Evolutionary conservation across 2,888 invertebrate species (phyloP).

Genomic region (Diogma glabrata): DNA sequence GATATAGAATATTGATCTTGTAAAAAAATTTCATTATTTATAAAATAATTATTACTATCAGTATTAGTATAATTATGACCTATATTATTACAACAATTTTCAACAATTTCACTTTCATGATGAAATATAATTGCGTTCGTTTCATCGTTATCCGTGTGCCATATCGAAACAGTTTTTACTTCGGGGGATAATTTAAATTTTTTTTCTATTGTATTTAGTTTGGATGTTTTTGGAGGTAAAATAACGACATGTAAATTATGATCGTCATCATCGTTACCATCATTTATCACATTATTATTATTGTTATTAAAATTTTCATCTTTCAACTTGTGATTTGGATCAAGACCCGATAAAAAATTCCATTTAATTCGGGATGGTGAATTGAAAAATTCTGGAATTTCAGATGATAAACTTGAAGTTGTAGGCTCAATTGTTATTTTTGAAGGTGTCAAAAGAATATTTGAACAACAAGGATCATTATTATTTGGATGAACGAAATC

Average conservation of each 20-base stretch:
- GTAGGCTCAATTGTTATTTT: conserved; percentile 32
- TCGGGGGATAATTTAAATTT: conserved; percentile 5
- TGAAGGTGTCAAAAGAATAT: conserved; percentile 28
- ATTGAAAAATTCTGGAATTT: conserved; percentile 35
- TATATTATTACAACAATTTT: conserved; percentile 35
- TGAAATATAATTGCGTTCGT: conserved; percentile 35
- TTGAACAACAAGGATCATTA: conserved; percentile 19
- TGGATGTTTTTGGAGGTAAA: not conserved
- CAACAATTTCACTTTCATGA: conserved; percentile 35
- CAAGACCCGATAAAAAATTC: conserved; percentile 32
- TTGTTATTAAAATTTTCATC: conserved; percentile 5
- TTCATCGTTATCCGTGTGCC: conserved; percentile 27
- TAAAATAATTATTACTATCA: conserved; percentile 17
- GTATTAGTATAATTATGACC: conserved; percentile 36
- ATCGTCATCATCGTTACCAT: conserved; percentile 13
- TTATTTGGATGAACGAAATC: not conserved
- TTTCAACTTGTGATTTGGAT: conserved; percentile 1
- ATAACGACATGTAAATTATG: conserved; percentile 5
- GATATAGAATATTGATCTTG: not conserved
- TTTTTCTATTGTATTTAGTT: conserved; percentile 2
- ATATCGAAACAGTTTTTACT: conserved; percentile 25
- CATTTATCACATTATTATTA: not conserved
- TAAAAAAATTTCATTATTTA: conserved; percentile 7
- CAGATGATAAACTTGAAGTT: conserved; percentile 24
- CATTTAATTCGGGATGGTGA: conserved; percentile 37